Conservation (phyloP, 2,888 invertebrate species). For the Mesochorus sp. region DNA sequence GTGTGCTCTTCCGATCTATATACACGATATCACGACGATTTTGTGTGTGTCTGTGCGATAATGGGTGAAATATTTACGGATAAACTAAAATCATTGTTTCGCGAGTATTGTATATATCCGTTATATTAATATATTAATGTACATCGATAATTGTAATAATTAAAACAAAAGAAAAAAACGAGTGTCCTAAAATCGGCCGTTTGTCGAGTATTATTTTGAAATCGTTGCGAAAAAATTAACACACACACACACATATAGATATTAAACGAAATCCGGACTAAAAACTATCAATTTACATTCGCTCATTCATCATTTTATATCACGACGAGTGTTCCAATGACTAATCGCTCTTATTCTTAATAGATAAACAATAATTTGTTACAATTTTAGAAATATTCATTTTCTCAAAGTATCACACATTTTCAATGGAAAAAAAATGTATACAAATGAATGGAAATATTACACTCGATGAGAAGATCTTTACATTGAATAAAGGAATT, state of each 20-base stretch:
- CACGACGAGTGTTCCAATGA: conserved; percentile 17
- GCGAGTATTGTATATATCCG: conserved; percentile 57
- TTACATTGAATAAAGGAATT: too few species aligned
- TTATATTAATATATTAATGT: conserved; percentile 50
- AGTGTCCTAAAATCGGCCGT: neutral
- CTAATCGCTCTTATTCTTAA: neutral
- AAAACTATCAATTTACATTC: too few species aligned
- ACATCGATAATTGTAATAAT: conserved; percentile 28
- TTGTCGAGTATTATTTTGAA: conserved; percentile 2
- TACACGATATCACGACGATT: conserved; percentile 13
- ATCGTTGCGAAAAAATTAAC: neutral
- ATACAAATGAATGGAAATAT: neutral
- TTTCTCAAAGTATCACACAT: neutral
- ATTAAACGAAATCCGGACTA: neutral
- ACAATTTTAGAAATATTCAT: neutral
- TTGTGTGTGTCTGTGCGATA: conserved; percentile 51
- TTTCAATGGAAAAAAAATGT: neutral
- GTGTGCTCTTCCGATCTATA: too few species aligned
- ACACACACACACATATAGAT: neutral
- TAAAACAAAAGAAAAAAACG: neutral
- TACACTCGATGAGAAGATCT: too few species aligned
- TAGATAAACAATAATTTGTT: neutral
- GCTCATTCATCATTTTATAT: conserved; percentile 27
- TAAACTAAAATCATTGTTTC: conserved; percentile 12
- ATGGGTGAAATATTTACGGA: conserved; percentile 41